A percentile compares a stretch with the other conserved stretches of the same genome.
Conservation (phyloP, 2,888 invertebrate genomes). For the Lithosia quadra region DNA sequence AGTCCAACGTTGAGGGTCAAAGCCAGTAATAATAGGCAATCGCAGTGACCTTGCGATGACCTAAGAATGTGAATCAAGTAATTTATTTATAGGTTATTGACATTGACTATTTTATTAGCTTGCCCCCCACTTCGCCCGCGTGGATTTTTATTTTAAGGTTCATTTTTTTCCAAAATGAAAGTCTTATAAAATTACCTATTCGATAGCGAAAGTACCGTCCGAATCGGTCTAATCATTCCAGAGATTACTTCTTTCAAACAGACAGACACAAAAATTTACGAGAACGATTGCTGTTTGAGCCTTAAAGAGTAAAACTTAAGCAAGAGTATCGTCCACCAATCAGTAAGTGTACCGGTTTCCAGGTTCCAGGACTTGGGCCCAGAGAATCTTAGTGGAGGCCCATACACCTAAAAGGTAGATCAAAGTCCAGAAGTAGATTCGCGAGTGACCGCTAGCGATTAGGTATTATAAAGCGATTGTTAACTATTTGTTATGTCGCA, state of each 20-base stretch:
- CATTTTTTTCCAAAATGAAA: too few relatives aligned
- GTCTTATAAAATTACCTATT: too few relatives aligned
- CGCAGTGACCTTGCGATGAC: not conserved
- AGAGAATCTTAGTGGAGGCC: not conserved
- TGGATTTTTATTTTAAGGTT: too few relatives aligned
- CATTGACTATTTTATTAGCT: not conserved
- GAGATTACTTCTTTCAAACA: too few relatives aligned
- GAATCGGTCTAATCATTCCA: too few relatives aligned
- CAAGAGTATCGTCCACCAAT: not conserved
- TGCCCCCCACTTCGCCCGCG: too few relatives aligned
- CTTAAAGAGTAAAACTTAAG: not conserved
- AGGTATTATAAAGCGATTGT: not conserved
- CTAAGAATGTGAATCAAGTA: not conserved
- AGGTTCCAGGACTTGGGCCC: not conserved
- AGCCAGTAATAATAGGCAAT: not conserved
- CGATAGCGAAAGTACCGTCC: too few relatives aligned
- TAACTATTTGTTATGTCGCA: not conserved
- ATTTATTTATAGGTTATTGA: slow-evolving; percentile 2
- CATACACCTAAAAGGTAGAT: not conserved
- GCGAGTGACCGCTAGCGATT: not conserved
- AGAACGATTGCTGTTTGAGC: too few relatives aligned
- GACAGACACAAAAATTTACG: too few relatives aligned
- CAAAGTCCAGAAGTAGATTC: not conserved
- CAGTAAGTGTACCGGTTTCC: not conserved
- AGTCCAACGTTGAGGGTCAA: not conserved